Base-by-base conservation (phyloP, 2,888 invertebrate genomes). In the Cryptosula pallasiana region DNA sequence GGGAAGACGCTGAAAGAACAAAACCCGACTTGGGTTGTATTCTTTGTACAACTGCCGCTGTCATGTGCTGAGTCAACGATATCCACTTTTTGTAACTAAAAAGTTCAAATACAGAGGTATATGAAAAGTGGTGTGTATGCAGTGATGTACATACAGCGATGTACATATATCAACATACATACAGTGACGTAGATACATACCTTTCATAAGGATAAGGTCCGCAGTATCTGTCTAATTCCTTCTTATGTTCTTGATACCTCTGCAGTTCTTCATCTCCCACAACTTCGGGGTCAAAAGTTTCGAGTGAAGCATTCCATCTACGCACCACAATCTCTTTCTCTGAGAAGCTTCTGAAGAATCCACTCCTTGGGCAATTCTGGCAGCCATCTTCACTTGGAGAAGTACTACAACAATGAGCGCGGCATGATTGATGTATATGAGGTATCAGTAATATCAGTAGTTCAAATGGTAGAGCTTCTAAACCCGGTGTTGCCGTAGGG, bases 191-290 rank as follows among this genome's bases (percentile, higher is more conserved):
- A 23, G 23, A 13, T 5, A 73, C 76, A 73, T 75, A 83, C 84
- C 77, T 81, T 35, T 94, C 92, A 85, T 91, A 95, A 0, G 97
- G 96, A 85, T 97, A 99, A 0, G 93, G 90, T 20, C 92, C 97
- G 70, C 98, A 87, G 83, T 89, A 92, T 74, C 88, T 86, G 81
- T 95, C 94, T 74, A 95, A 82, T 71, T 90, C 89, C 73, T 88
- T 86, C 70, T 92, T 83, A 83, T 93, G 92, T 25, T 87, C 87
- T 81, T 88, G 89, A 29, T 93, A 87, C 55, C 88, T 85, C 73
- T 89, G 79, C 35, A 79, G 75, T 76, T 90, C 90, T 74, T 89
- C 88, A 58, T 90, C 89, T 23, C 88, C 86, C 2, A 91, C 88
- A 76, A 87, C 88, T 81, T 75, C 78, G 3, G 75, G 55, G 23